These are phyloP conservation scores for Scaptomyza polygonia DNA, from an alignment of 2,888 invertebrate species.

Conservation along the genomic window DNA sequence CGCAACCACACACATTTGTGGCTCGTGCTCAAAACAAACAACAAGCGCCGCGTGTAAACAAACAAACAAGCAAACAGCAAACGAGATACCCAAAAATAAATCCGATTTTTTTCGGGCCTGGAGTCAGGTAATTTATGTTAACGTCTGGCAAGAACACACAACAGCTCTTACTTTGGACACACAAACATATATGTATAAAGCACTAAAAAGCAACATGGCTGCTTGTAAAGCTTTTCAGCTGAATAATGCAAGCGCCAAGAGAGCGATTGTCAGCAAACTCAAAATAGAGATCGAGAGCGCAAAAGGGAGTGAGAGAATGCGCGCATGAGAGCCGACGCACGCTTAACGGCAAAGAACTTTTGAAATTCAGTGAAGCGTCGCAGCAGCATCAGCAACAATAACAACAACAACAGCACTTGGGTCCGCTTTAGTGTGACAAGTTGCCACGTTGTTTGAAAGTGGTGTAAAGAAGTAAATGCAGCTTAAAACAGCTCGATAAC, in stretches of 20 bases:
- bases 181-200: slow-evolving; percentile 3
- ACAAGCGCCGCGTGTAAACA: slow-evolving; percentile 59
- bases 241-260: slow-evolving; percentile 63
- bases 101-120: slow-evolving; percentile 15
- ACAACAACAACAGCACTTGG: slow-evolving; percentile 21
- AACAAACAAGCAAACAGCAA: slow-evolving; percentile 55
- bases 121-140: slow-evolving; percentile 57
- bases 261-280: slow-evolving; percentile 64
- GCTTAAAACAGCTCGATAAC: slow-evolving; percentile 23
- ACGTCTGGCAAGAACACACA: slow-evolving; percentile 27
- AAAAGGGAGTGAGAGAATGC: slow-evolving; percentile 2
- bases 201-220: slow-evolving; percentile 76
- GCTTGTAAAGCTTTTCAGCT: slow-evolving; percentile 78
- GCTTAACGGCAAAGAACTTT: slow-evolving; percentile 77
- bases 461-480: slow-evolving; percentile 2
- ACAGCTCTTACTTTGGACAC: slow-evolving; percentile 23
- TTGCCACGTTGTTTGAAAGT: slow-evolving; percentile 63
- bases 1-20: slow-evolving; percentile 34
- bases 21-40: slow-evolving; percentile 63
- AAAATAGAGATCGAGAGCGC: slow-evolving; percentile 11
- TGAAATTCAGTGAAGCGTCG: slow-evolving; percentile 66
- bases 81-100: slow-evolving; percentile 46
- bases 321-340: slow-evolving; percentile 17
- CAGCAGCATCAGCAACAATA: slow-evolving; percentile 41
- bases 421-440: slow-evolving; percentile 57